Base-by-base conservation (phyloP, 2,888 invertebrate species). In the Bimastos eiseni region DNA sequence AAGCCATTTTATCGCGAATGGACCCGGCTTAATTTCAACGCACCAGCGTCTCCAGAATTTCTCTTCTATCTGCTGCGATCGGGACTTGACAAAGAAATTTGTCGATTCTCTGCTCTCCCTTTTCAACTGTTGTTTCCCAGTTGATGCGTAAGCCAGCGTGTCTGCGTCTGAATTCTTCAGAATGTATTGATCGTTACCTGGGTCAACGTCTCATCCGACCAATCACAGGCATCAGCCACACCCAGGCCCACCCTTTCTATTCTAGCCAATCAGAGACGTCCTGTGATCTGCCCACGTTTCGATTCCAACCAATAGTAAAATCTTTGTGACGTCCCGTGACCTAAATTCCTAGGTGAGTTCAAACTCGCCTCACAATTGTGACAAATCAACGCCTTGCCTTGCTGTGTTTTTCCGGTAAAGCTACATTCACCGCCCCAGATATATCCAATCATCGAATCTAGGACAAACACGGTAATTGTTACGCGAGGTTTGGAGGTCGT, bases 141-240 rank as follows among this genome's bases (percentile, higher is more conserved):
- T 70, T 8, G 11, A n/a, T 70, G 70, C 6, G 70, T 6, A 70
- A 70, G 30, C 70, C 70, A 70, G 70, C 70, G 70, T 70, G 70
- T 30, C 70, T 70, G 70, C 70, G 70, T 70, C 70, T 70, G 70
- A 30, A 70, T 70, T 70, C 30, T 70, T 70, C 70, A n/a, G 55
- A 55, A 55, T 70, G 49, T 49, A 70, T 70, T n/a, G 70, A 70
- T 70, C 70, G 70, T 70, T n/a, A 70, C n/a, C 70, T 70, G 70
- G 70, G 70, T 70, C 70, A 70, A n/a, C 70, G 70, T 70, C n/a
- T 30, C 70, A 0, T 30, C 70, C 70, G n/a, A 70, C 70, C 70
- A 70, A 70, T 70, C 70, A 70, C n/a, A 70, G 11, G 1, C 70
- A 8, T 6, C 70, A 13, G n/a, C 13, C 70, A 70, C 70, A 70